Conservation (phyloP, 2,888 invertebrate genomes). For the Parochlus steinenii region DNA sequence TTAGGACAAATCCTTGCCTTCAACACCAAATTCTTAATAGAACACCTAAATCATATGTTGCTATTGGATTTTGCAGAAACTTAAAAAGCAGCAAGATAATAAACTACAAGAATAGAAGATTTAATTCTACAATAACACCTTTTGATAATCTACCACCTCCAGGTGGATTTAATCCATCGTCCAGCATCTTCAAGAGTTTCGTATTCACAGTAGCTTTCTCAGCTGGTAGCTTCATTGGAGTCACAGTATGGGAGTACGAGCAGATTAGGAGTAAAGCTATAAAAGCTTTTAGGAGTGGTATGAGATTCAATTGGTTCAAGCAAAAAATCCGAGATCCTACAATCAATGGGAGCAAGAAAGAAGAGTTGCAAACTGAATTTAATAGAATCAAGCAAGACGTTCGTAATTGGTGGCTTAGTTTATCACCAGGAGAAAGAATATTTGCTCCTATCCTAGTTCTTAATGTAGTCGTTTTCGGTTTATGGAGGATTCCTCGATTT, state of each 20-base stretch:
- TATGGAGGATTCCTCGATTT: constrained; percentile 62
- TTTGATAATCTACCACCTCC: too few relatives aligned
- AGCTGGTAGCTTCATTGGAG: constrained; percentile 51
- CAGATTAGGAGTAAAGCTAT: constrained; percentile 18
- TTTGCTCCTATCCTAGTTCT: constrained; percentile 63
- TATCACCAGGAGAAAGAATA: constrained; percentile 57
- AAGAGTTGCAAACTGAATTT: constrained; percentile 7
- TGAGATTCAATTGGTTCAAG: constrained; percentile 32
- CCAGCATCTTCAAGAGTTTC: constrained; percentile 6
- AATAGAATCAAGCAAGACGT: constrained; percentile 12
- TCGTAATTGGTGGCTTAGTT: constrained; percentile 51
- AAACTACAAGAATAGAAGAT: too few relatives aligned
- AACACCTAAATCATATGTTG: too few relatives aligned
- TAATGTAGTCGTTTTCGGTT: constrained; percentile 62
- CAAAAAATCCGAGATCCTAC: constrained; percentile 18
- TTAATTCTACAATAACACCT: too few relatives aligned
- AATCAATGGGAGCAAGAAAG: too few relatives aligned
- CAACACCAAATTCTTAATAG: too few relatives aligned
- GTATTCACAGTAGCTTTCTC: constrained; percentile 38
- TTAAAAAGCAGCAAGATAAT: too few relatives aligned
- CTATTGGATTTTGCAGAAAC: too few relatives aligned
- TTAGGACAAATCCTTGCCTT: too few relatives aligned
- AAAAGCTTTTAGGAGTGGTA: constrained; percentile 1
- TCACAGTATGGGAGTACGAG: constrained; percentile 83
- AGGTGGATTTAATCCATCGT: background rate